Percentiles rank a stretch among this genome's conserved stretches.
These are phyloP conservation scores for Sebastes fasciatus DNA, from an alignment of 2,113 vertebrate species.

Conservation along the genomic window DNA sequence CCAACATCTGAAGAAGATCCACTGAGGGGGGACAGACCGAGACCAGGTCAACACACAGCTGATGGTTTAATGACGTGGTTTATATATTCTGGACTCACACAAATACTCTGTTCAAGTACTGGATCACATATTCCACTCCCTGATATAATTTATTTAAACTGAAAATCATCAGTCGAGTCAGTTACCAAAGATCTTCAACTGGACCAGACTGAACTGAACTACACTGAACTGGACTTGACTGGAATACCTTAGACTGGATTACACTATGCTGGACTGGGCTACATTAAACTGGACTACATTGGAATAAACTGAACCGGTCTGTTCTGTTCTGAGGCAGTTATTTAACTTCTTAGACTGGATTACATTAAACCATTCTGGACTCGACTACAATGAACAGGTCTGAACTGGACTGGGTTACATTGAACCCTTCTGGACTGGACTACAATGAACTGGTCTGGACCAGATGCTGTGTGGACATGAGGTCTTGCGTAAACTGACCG, in stretches of 20 bases:
- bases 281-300: background rate
- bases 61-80: background rate
- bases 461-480: background rate
- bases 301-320: background rate
- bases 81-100: background rate
- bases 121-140: background rate
- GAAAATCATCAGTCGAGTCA: background rate
- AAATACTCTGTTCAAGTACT: background rate
- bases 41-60: constrained; percentile 19
- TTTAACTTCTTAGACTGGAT: background rate
- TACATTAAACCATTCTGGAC: background rate
- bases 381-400: background rate
- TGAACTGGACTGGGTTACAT: background rate
- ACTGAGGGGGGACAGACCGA: constrained; percentile 81
- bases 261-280: background rate
- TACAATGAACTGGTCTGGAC: background rate
- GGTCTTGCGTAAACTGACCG: constrained; percentile 83
- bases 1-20: constrained; percentile 98
- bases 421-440: background rate
- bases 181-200: background rate
- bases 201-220: background rate
- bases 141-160: background rate
- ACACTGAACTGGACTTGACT: background rate
- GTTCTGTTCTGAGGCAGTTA: no score
- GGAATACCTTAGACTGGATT: background rate